Base-by-base conservation (phyloP, 2,797 vertebrate species). In the Hapalemur alaotrensis region DNA sequence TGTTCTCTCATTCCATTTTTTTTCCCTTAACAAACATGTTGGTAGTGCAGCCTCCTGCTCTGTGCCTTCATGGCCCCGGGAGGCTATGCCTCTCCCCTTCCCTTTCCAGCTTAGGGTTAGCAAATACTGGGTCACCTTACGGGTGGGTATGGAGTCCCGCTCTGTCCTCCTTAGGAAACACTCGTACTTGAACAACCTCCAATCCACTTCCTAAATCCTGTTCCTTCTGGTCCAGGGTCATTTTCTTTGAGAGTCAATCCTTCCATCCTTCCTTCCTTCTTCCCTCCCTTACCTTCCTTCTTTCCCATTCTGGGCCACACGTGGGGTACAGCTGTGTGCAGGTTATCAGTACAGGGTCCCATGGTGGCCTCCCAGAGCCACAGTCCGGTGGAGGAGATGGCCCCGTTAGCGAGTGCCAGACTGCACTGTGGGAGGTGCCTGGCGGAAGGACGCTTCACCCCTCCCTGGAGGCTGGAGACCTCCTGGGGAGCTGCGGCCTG, bases 361-460 rank as follows among this genome's bases (percentile, higher is more conserved):
- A 0, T 3, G 15, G 13, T 38, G 57, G 9, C 46, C 5, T 75
- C 43, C 43, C 57, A 35, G 65, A 57, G 82, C 10, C 52, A 46
- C 28, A 17, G 67, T 79, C 28, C 2, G 23, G 43, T 35, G 11
- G 8, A 38, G 7, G 38, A 88, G 65, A 32, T 8, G 11, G 46
- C 43, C 17, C 3, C 3, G 41, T 54, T 14, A 30, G 30, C 70
- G 52, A 92, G 75, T 65, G 48, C 12, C 63, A 30, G 18, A 13
- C 28, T n/a, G 43, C 25, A 20, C 69, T 28, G 17, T 54, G 52
- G 67, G 18, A 48, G n/a, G 35, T 59, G 52, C 17, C n/a, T 52
- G 18, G 69, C 0, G 1, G 32, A 43, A 4, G 14, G 54, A 35
- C 0, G 1, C 25, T 25, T 4, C 18, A 1, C 7, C 8, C 1